A percentile compares a stretch with the other conserved stretches of the same genome.
Conservation (phyloP, 37 sponge, comb jelly and placozoan species). For the Axinella damicornis region DNA sequence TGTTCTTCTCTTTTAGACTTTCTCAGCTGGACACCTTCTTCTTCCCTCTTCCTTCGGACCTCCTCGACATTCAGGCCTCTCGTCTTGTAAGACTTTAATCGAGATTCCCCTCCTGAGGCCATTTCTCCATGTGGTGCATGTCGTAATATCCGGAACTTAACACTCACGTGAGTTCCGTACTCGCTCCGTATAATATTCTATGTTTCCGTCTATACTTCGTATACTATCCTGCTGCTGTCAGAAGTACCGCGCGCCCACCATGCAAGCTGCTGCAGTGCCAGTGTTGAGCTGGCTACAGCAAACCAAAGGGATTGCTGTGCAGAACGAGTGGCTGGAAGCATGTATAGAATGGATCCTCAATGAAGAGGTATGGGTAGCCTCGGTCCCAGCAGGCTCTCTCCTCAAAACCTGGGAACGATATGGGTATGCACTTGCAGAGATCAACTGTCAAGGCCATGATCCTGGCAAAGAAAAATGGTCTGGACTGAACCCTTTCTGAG, state of each 20-base stretch:
- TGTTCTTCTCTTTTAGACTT: slow-evolving; percentile 88
- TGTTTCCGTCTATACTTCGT: neutral
- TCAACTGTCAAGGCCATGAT: too few relatives aligned
- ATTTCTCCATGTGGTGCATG: neutral
- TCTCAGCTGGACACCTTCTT: slow-evolving; percentile 78
- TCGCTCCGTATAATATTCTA: neutral
- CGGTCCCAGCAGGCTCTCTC: too few relatives aligned
- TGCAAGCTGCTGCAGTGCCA: too few relatives aligned
- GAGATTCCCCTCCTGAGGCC: slow-evolving; percentile 30
- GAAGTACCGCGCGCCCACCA: neutral
- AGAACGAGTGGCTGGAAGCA: slow-evolving; percentile 32
- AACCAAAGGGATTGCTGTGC: neutral
- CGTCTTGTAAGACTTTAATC: slow-evolving; percentile 75
- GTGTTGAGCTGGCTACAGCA: slow-evolving; percentile 6
- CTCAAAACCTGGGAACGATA: too few relatives aligned
- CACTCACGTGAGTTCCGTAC: neutral
- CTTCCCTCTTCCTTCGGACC: slow-evolving; percentile 69
- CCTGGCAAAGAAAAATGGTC: too few relatives aligned
- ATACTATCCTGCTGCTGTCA: neutral
- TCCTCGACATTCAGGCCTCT: slow-evolving; percentile 78
- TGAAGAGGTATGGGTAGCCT: slow-evolving; percentile 21
- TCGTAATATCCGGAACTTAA: neutral
- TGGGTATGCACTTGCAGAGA: too few relatives aligned
- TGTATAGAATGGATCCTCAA: slow-evolving; percentile 23
- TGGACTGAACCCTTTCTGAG: too few relatives aligned